Evolutionary conservation across 2,113 vertebrate species (phyloP), one percentile per base, ranked within the genome.

Genomic region (Syngnathus typhle): DNA sequence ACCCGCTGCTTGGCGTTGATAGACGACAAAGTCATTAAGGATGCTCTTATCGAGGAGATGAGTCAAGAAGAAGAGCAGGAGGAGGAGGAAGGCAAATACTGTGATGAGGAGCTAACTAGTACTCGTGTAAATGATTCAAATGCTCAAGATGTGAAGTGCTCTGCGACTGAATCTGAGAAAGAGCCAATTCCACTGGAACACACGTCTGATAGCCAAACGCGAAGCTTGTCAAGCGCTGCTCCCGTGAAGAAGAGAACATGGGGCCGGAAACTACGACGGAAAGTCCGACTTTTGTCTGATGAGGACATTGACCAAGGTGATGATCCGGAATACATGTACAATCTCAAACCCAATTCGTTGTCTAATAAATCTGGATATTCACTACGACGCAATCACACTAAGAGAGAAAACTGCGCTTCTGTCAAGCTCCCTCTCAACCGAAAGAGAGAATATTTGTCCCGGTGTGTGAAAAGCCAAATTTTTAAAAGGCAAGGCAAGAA

Each of bases 1-100:
- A 93, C 92, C 56, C 93, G 94, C 75, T 99, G 97, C 78, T 87
- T 95, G 63, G 93, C 93, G 0, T 82, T 99, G 60, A 77, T 99
- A 81, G 93, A 87, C 36, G 95, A 97, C 77, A 94, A 94, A 56
- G 92, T 91, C 18, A 89, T 91, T 60, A 79, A 88, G 73, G 91
- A 86, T 38, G 88, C 89, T 60, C 83, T 82, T 32, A 77, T 93
- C 54, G 91, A 76, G 78, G 93, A 94, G 87, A 93, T 86, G 81
- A 88, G 89, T 85, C 90, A 91, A 49, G 86, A 87, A 70, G 92
- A 92, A 46, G 85, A 89, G 27, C 78, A 73, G 37, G 67, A 74
- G 64, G 91, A 91, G 52, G 84, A 88, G 70, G 91, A 92, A 27
- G 85, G 74, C 27, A 65, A 77, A 67, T 49, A 80, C 88, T 89